Percentiles rank a stretch among this genome's conserved stretches.
Conservation (phyloP, 2,113 vertebrate species). For the Siniperca chuatsi region DNA sequence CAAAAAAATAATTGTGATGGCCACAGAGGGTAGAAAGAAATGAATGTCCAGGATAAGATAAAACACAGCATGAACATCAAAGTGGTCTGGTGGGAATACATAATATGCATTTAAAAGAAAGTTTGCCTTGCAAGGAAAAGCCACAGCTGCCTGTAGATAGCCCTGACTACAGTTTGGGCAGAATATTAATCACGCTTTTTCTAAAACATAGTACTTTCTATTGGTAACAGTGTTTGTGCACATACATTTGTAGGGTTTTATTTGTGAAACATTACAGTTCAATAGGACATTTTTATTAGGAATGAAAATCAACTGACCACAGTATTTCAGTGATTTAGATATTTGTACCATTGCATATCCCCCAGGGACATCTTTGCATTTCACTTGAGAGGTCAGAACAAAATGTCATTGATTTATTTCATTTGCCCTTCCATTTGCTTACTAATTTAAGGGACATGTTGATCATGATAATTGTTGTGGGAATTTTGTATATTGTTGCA, state of each 20-base stretch:
- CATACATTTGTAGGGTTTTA: background rate
- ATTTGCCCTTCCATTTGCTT: too few relatives aligned
- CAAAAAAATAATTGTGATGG: constrained; percentile 62
- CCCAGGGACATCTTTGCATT: background rate
- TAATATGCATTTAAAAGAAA: constrained; percentile 40
- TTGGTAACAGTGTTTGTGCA: background rate
- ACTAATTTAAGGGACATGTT: too few relatives aligned
- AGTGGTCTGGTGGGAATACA: constrained; percentile 41
- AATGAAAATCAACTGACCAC: background rate
- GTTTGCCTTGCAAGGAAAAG: constrained; percentile 5
- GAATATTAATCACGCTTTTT: constrained; percentile 39
- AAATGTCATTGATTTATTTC: background rate
- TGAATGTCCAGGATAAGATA: constrained; percentile 54
- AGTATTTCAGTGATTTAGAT: background rate
- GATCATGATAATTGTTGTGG: too few relatives aligned
- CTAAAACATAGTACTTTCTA: background rate
- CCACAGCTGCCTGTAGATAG: constrained; percentile 9
- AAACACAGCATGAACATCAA: constrained; percentile 61
- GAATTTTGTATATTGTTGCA: too few relatives aligned
- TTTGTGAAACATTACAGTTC: background rate
- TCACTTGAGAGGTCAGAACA: background rate
- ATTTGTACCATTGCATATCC: background rate
- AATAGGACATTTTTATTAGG: background rate
- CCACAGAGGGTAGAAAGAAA: constrained; percentile 38
- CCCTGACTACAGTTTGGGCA: background rate